Evolutionary conservation across 2,888 invertebrate species (phyloP), one percentile per base, ranked within the genome.

Genomic region (Campoplex nolae): DNA sequence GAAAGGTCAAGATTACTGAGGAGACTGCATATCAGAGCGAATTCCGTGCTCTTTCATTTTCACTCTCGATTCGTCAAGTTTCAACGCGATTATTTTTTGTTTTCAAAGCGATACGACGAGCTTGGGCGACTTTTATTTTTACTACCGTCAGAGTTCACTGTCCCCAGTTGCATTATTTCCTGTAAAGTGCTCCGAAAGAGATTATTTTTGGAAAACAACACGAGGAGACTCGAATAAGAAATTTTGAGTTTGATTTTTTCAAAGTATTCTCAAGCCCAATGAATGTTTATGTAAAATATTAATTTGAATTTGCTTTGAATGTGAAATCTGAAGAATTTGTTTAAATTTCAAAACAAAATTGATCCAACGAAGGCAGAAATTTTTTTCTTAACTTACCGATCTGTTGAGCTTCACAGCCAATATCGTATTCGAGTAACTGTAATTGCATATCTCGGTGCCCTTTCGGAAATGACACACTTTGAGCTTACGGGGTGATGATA

Each of bases 391-490:
- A 95, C 96, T 96, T 95, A 97, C 97, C 93, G 97, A 97, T 95
- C 99, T 97, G 95, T 99, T 99, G 88, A 99, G 96, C 95, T 98
- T 98, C 87, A 99, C 99, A 87, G 98, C 98, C 92, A 99, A 96
- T 93, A 99, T 99, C 86, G 99, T 98, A 95, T 99, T 99, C 89
- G 98, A 98, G 89, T 97, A 97, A 93, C 98, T 98, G 95, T 99
- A 99, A 95, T 99, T 98, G 95, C 99, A 99, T 94, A 99, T 99
- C 96, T 99, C 99, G 84, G 98, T 98, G 90, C 99, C 98, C 95
- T 98, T 99, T 95, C 98, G 98, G 95, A 99, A 99, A 95, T 99
- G 99, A 95, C 98, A 99, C 88, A 99, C 98, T 96, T 98, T 97
- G 93, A 99, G 96, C 95, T 97, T 97, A 94, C 99, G 96, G 89